Conservation (phyloP, 2,888 invertebrate genomes). For the Drosophila meridiana region DNA sequence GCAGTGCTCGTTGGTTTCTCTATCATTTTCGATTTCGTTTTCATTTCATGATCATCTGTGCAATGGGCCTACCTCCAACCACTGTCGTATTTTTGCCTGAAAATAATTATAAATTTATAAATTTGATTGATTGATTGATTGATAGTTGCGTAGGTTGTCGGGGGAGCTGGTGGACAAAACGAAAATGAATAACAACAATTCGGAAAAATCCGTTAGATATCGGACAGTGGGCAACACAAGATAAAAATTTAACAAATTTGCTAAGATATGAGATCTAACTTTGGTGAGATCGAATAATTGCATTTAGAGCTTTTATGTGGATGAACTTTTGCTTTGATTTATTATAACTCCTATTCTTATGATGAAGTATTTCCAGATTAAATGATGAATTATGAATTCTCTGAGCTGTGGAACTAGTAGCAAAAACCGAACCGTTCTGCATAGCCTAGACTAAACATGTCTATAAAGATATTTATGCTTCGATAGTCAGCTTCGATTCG, state of each 20-base stretch:
- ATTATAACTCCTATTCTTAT: no score
- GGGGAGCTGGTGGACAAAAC: slow-evolving; percentile 13
- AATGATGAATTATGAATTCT: no score
- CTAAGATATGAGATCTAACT: no score
- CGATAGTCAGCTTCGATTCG: neutral
- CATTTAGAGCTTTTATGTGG: no score
- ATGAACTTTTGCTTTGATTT: no score
- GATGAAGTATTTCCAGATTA: no score
- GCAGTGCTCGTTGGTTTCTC: slow-evolving; percentile 40
- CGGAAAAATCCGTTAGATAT: neutral
- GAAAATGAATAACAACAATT: slow-evolving; percentile 18
- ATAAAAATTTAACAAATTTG: no score
- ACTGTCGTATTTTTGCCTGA: slow-evolving; percentile 91
- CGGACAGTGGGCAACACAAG: slow-evolving; percentile 10
- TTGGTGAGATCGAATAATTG: no score
- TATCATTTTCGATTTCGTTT: neutral
- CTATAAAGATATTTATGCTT: neutral
- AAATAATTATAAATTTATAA: slow-evolving; percentile 78
- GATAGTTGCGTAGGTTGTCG: slow-evolving; percentile 6
- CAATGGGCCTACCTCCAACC: slow-evolving; percentile 89
- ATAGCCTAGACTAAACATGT: neutral
- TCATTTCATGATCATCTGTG: slow-evolving; percentile 18
- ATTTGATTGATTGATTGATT: slow-evolving; percentile 6
- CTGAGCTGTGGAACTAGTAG: neutral
- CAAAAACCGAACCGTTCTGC: neutral